Percentiles rank a stretch among this genome's conserved stretches.
Conservation (phyloP, 2,113 vertebrate species). For the Phodopus roborovskii region DNA sequence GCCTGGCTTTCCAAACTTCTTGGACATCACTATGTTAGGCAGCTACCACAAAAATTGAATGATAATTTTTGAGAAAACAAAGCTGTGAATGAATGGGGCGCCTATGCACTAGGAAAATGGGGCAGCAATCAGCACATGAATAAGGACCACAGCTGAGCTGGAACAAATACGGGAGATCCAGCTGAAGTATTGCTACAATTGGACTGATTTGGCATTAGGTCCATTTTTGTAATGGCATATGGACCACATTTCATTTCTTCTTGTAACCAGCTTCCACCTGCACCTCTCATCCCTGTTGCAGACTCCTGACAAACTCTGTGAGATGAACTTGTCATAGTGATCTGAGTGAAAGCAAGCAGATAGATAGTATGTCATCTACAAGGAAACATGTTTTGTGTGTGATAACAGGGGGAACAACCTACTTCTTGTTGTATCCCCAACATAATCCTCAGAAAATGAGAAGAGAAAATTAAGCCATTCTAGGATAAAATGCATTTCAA, state of each 20-base stretch:
- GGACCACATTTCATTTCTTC: slow-evolving; percentile 53
- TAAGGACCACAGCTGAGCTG: slow-evolving; percentile 48
- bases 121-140: not conserved
- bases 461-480: not conserved
- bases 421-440: not conserved
- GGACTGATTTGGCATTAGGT: slow-evolving; percentile 40
- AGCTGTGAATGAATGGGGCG: slow-evolving; percentile 33
- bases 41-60: slow-evolving; percentile 40
- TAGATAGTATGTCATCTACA: not conserved
- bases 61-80: slow-evolving; percentile 65
- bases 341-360: not conserved
- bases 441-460: not conserved
- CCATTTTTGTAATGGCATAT: slow-evolving; percentile 47
- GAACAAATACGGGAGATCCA: not conserved
- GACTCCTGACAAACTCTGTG: slow-evolving; percentile 41
- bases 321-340: not conserved
- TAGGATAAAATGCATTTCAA: not conserved
- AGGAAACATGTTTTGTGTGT: not conserved
- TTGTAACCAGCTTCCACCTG: slow-evolving; percentile 66
- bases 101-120: not conserved
- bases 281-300: slow-evolving; percentile 1
- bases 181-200: slow-evolving; percentile 59
- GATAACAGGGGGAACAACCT: not conserved
- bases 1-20: slow-evolving; percentile 64
- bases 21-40: slow-evolving; percentile 65